Conservation (phyloP, 2,113 vertebrate species). For the Drymodes brunneopygia region DNA sequence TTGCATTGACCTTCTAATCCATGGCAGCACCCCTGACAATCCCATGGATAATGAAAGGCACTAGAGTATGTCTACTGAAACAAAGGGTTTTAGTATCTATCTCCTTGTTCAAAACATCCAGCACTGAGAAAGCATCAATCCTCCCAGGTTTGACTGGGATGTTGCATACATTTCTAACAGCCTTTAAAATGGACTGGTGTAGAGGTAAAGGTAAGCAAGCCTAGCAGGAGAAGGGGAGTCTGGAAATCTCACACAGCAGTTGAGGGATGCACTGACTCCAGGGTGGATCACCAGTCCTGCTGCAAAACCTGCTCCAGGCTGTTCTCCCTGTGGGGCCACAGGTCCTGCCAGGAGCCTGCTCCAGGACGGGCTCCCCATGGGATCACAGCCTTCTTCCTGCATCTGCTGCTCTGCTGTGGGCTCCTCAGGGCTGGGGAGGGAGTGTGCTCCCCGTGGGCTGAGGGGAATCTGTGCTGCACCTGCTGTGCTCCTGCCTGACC, state of each 20-base stretch:
- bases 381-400: not conserved
- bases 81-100: not conserved
- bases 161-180: not conserved
- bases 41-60: not conserved
- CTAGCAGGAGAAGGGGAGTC: not conserved
- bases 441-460: not conserved
- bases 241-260: not conserved
- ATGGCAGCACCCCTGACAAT: not conserved
- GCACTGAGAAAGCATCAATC: not conserved
- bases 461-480: too few relatives aligned
- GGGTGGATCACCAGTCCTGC: not conserved
- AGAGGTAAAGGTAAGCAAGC: not conserved
- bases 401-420: rapidly evolving
- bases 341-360: not conserved
- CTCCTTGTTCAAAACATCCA: rapidly evolving
- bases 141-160: not conserved
- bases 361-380: not conserved
- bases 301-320: not conserved
- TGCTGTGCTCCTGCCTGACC: rapidly evolving
- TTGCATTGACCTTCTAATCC: not conserved
- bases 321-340: not conserved
- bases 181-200: not conserved
- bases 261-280: not conserved
- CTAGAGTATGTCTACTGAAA: not conserved
- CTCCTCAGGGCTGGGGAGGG: not conserved